These are phyloP conservation scores for Hyposoter didymator DNA, from an alignment of 2,888 invertebrate genomes.

Conservation along the genomic window DNA sequence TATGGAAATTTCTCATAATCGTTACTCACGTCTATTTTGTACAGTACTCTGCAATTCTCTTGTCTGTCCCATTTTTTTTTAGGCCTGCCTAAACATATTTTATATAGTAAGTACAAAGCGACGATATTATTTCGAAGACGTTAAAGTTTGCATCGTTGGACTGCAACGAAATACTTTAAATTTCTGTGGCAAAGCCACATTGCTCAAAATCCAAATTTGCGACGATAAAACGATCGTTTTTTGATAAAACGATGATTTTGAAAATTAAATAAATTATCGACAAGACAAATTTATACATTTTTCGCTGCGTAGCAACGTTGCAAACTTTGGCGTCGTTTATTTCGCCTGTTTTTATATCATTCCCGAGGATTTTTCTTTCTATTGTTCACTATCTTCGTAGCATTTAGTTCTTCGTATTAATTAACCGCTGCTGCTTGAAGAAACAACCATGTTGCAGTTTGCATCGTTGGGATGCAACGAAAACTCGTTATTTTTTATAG, in stretches of 20 bases:
- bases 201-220: too few species aligned
- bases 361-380: conserved; percentile 9
- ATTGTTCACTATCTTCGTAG: conserved; percentile 23
- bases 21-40: conserved; percentile 47
- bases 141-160: too few species aligned
- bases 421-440: conserved; percentile 15
- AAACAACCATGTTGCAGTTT: conserved; percentile 1
- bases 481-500: too few species aligned
- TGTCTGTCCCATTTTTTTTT: conserved; percentile 80
- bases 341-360: conserved; percentile 22
- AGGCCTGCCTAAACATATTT: conserved; percentile 83
- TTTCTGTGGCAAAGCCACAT: too few species aligned
- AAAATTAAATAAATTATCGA: too few species aligned
- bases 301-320: too few species aligned
- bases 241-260: too few species aligned
- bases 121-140: conserved; percentile 8
- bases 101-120: conserved; percentile 81
- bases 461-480: too few species aligned
- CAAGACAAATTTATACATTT: too few species aligned
- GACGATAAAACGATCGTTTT: too few species aligned
- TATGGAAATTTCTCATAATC: conserved; percentile 43
- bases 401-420: conserved; percentile 23
- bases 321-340: too few species aligned
- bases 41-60: conserved; percentile 71
- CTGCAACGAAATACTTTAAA: too few species aligned